Percentiles rank a stretch among this genome's conserved stretches.
phyloP scores from a whole-genome alignment of 2,797 vertebrate species.

The Echiichthys vipera region DNA sequence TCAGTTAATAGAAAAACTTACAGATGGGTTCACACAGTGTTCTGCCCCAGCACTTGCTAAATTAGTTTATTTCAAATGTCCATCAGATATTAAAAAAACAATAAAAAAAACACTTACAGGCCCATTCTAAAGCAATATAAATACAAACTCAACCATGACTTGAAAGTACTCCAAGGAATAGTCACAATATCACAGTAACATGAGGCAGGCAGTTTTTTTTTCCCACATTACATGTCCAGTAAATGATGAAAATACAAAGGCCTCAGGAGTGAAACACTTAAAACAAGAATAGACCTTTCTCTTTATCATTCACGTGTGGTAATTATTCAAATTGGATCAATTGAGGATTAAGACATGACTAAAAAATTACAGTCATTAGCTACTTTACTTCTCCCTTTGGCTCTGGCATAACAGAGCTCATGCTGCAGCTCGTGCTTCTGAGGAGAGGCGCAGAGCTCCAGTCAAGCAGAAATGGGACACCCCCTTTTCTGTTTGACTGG shows the following conservation, averaged over 20 bases:
- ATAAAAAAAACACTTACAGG: conserved; percentile 43
- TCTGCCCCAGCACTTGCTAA: conserved; percentile 3
- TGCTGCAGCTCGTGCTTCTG: conserved; percentile 54
- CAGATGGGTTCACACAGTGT: conserved; percentile 20
- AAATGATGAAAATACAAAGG: conserved; percentile 4
- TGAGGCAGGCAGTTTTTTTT: not conserved
- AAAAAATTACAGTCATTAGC: conserved; percentile 19
- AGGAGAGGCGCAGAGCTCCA: conserved; percentile 55
- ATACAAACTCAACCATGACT: conserved; percentile 57
- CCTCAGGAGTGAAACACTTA: conserved; percentile 11
- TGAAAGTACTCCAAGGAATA: conserved; percentile 52
- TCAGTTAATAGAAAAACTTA: not conserved
- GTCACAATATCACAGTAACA: conserved; percentile 49
- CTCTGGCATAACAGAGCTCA: not conserved
- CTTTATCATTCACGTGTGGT: not conserved
- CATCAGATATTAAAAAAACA: conserved; percentile 55
- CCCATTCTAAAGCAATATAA: conserved; percentile 66
- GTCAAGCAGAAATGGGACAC: conserved; percentile 45
- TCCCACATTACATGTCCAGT: conserved; percentile 19
- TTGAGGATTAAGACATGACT: conserved; percentile 31
- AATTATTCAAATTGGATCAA: conserved; percentile 34
- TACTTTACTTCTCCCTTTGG: not conserved
- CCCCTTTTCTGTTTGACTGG: conserved; percentile 69
- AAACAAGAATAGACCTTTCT: conserved; percentile 1
- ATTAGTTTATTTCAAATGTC: conserved; percentile 63